Evolutionary conservation across 2,888 invertebrate species (phyloP).

Genomic region (Zeuzera pyrina): DNA sequence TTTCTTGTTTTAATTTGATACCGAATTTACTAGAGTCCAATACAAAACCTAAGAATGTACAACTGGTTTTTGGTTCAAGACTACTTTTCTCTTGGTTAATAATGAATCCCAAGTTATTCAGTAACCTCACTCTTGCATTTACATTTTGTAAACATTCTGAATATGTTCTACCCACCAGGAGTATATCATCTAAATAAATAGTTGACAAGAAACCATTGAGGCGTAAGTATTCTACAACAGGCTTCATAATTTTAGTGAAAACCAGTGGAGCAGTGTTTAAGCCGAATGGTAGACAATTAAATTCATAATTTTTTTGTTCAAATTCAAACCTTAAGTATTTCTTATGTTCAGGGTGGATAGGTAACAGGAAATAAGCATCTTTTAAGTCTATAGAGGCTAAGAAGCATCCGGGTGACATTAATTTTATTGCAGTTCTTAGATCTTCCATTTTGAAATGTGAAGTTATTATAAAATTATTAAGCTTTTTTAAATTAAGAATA

Average conservation of each 20-base stretch:
- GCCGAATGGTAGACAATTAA: background rate
- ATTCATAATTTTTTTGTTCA: background rate
- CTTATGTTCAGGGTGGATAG: background rate
- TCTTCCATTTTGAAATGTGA: conserved; percentile 2
- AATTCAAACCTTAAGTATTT: conserved; percentile 6
- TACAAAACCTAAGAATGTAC: too few relatives aligned
- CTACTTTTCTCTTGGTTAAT: too few relatives aligned
- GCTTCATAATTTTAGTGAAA: conserved; percentile 4
- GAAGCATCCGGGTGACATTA: background rate
- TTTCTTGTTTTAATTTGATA: too few relatives aligned
- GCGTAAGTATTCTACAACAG: conserved; percentile 4
- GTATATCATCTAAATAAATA: conserved; percentile 11
- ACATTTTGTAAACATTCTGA: too few relatives aligned
- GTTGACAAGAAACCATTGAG: too few relatives aligned
- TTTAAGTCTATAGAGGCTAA: conserved; percentile 2
- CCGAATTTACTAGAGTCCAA: too few relatives aligned
- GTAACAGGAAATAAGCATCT: conserved; percentile 3
- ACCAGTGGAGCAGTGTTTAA: conserved; percentile 1
- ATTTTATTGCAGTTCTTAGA: too few relatives aligned
- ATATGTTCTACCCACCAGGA: too few relatives aligned
- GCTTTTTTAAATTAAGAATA: conserved; percentile 1
- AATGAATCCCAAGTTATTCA: too few relatives aligned
- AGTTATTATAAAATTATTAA: conserved; percentile 1
- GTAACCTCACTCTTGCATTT: too few relatives aligned
- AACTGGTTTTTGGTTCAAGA: too few relatives aligned